Evolutionary conservation across 2,113 vertebrate species (phyloP), one percentile per base, ranked within the genome.

Genomic region (Lampris incognitus): DNA sequence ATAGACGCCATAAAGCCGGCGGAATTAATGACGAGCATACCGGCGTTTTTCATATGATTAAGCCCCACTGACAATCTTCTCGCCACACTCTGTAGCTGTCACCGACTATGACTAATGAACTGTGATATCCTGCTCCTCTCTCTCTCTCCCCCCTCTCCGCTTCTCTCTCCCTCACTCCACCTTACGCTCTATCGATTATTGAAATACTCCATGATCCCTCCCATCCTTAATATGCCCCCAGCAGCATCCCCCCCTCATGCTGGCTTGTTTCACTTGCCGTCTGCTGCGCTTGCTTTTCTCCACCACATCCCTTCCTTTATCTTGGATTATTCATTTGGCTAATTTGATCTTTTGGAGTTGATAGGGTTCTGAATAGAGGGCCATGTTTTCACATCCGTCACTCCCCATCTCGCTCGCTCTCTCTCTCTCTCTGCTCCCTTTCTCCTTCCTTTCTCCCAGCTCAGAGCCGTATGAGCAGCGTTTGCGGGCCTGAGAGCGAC

Each of bases 301-400:
- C 69, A 61, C 72, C 82, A 72, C 0, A 13, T 38, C 73, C 85
- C 40, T 63, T 74, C 79, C 83, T 89, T 86, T 87, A 88, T 91
- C 91, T 87, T 90, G 89, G 91, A 76, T 76, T 87, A 83, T 91
- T 91, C 90, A 91, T 92, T 91, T 88, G 69, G 87, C 85, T 93
- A 89, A 93, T 93, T 93, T 92, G 90, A 92, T 92, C 83, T 90
- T 24, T 90, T 89, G 86, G 49, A 85, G 74, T 85, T 81, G 91
- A 91, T 93, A 88, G 69, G 66, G 51, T 59, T 81, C 72, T 87
- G 87, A 89, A 89, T 84, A 36, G 84, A 76, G 62, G 70, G 62
- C 71, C 54, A 42, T 83, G 81, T 86, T 83, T 83, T 84, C 81
- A 72, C 84, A 72, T 80, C 71, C 83, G 79, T 87, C 81, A 75